Conservation (phyloP, 2,113 vertebrate genomes). For the Natator depressus region DNA sequence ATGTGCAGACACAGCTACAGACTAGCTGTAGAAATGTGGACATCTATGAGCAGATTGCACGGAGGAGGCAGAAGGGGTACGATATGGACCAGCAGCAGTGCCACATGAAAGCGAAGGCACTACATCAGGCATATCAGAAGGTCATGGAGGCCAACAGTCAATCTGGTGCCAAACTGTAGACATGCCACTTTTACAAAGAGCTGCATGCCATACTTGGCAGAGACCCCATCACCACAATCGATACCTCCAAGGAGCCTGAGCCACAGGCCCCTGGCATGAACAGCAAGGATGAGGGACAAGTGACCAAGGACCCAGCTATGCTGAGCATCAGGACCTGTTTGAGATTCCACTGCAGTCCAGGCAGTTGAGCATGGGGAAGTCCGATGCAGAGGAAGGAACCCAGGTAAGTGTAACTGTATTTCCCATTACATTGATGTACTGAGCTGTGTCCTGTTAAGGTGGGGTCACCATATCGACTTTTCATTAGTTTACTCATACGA, state of each 20-base stretch:
- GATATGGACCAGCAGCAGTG: not conserved
- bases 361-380: not conserved
- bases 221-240: not conserved
- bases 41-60: not conserved
- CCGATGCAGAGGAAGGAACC: not conserved
- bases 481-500: not conserved
- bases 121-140: not conserved
- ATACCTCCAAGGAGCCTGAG: not conserved
- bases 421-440: not conserved
- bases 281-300: not conserved
- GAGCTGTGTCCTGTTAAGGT: too few relatives aligned
- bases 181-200: too few relatives aligned
- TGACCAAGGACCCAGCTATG: not conserved
- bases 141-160: not conserved
- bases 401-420: not conserved
- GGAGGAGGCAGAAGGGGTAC: not conserved
- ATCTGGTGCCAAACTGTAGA: not conserved
- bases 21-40: not conserved
- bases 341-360: not conserved
- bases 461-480: not conserved
- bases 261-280: not conserved
- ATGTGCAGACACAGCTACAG: not conserved
- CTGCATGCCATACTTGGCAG: not conserved
- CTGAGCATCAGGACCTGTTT: not conserved
- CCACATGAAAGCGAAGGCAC: not conserved